Evolutionary conservation across 2,797 vertebrate species (phyloP), one percentile per base, ranked within the genome.

Genomic region (Amphiprion clarkii): DNA sequence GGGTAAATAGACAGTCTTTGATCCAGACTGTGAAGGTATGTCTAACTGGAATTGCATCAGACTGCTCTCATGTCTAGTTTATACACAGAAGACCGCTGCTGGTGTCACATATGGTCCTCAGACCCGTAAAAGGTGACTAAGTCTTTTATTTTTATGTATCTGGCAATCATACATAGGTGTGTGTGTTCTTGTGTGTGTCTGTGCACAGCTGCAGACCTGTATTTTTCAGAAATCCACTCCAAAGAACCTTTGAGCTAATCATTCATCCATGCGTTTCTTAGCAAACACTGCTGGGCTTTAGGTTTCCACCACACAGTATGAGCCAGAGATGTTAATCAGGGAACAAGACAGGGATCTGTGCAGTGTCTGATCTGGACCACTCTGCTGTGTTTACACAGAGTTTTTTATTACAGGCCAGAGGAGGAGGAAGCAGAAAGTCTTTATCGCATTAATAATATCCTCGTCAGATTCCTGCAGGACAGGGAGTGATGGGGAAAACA

Each of bases 371-470:
- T 89, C 87, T 87, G 82, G 81, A 86, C 81, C 76, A 53, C 71
- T 85, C 78, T 76, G 87, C 73, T 42, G 49, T 91, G 86, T 91
- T 89, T 92, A 92, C 78, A 76, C 75, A 69, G 67, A 65, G 78
- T 44, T 81, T 86, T 89, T 88, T 81, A 88, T 90, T 89, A 90
- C 85, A 84, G 61, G 65, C 73, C 82, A 76, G 81, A 72, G 86
- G 62, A 85, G 83, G 64, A 87, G 87, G 87, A 90, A 85, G 78
- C 49, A 27, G 71, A 87, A 88, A 86, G 74, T 88, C 88, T 89
- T 92, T 88, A 93, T 91, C 86, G 23, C 79, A 90, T 94, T 87
- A 89, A 92, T 90, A 87, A 92, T 89, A 85, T 84, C 71, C 79
- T 81, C 3, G 58, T 78, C 71, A 79, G 81, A 86, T 77, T 90